A percentile compares a stretch with the other conserved stretches of the same genome.
These are phyloP conservation scores for Mermis nigrescens DNA, from an alignment of 2,888 invertebrate species.

Conservation along the genomic window DNA sequence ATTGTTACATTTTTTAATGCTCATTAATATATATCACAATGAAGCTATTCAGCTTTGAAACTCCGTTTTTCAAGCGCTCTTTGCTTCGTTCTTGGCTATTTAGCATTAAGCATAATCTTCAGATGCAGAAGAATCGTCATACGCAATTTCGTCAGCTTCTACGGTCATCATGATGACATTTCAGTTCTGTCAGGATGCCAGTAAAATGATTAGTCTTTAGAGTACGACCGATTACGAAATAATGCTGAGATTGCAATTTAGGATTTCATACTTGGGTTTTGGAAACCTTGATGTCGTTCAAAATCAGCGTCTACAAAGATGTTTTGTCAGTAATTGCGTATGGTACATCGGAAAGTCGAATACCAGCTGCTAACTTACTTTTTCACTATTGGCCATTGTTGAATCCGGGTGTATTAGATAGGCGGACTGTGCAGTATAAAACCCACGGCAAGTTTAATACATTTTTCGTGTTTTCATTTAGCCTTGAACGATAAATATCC, in stretches of 20 bases:
- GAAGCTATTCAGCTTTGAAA: no score
- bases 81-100: no score
- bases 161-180: constrained; percentile 89
- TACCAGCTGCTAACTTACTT: constrained; percentile 84
- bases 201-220: constrained; percentile 38
- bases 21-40: no score
- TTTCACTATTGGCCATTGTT: constrained; percentile 99
- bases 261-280: constrained; percentile 87
- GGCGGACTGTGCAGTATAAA: constrained; percentile 65
- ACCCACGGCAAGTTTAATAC: constrained; percentile 52
- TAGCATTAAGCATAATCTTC: no score
- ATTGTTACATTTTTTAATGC: no score
- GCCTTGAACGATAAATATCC: no score
- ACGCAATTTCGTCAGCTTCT: constrained; percentile 21
- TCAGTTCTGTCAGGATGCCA: constrained; percentile 78
- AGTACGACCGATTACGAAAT: not conserved
- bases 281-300: constrained; percentile 84
- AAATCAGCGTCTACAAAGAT: constrained; percentile 71
- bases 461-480: no score
- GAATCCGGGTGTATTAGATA: constrained; percentile 74
- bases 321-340: constrained; percentile 84
- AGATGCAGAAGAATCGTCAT: constrained; percentile 18
- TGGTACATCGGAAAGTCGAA: constrained; percentile 73
- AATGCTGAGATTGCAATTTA: no score
- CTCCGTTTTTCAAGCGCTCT: no score